Percentiles rank a stretch among this genome's conserved stretches.
phyloP scores from a whole-genome alignment of 2,113 vertebrate genomes.

The Drymodes brunneopygia region DNA sequence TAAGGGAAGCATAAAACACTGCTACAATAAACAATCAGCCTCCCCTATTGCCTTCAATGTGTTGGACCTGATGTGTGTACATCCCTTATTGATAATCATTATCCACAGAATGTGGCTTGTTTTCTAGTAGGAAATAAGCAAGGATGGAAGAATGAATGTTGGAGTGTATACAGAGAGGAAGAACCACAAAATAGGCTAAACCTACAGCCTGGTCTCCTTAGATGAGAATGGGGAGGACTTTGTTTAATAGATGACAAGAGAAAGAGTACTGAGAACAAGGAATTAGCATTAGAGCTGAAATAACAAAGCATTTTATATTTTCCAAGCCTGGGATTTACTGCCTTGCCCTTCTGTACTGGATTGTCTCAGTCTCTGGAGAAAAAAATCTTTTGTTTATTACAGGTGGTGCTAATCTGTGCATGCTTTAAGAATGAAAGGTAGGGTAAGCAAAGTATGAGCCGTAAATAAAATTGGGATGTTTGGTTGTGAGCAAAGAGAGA shows the following conservation, averaged over 20 bases:
- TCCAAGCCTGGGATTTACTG: neutral
- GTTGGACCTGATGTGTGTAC: neutral
- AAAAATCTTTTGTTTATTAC: neutral
- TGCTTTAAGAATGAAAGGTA: neutral
- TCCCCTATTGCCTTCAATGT: neutral
- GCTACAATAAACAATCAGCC: neutral
- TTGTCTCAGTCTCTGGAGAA: neutral
- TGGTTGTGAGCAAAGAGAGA: neutral
- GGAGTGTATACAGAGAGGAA: neutral
- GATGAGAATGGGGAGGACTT: neutral
- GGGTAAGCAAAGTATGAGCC: neutral
- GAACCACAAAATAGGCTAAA: neutral
- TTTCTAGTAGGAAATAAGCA: neutral
- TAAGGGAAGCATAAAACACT: neutral
- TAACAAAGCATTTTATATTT: neutral
- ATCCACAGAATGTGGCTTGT: neutral
- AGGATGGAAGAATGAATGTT: neutral
- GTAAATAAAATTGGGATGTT: neutral
- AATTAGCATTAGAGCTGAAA: neutral
- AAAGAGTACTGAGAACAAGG: neutral
- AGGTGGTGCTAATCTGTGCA: neutral
- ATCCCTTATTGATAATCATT: neutral
- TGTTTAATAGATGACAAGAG: neutral
- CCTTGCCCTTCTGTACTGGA: neutral
- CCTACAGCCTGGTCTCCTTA: neutral